A percentile compares a stretch with the other conserved stretches of the same genome.
phyloP scores from a whole-genome alignment of 2,113 vertebrate genomes.

The Pao palembangensis region DNA sequence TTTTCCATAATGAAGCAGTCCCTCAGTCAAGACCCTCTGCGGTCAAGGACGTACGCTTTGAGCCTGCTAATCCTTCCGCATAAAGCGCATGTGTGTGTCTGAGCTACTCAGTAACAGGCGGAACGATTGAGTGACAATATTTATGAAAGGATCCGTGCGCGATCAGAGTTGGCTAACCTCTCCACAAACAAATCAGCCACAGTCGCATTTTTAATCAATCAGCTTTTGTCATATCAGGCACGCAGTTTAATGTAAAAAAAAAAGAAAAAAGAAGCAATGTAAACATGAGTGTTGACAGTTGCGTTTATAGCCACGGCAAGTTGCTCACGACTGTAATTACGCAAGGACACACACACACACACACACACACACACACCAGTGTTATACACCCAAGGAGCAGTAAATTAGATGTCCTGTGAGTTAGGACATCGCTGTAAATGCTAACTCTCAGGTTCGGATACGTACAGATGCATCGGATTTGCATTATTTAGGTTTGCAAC shows the following conservation, averaged over 20 bases:
- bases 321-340: slow-evolving; percentile 25
- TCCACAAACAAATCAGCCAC: slow-evolving; percentile 1
- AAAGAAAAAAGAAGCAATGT: slow-evolving; percentile 3
- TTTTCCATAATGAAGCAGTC: slow-evolving; percentile 43
- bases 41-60: slow-evolving; percentile 45
- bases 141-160: too few relatives aligned
- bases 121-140: too few relatives aligned
- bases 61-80: slow-evolving; percentile 29
- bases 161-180: slow-evolving; percentile 11
- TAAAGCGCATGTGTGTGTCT: slow-evolving; percentile 7
- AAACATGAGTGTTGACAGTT: slow-evolving; percentile 37
- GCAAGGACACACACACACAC: not conserved
- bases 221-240: slow-evolving; percentile 26
- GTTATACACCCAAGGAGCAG: not conserved
- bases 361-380: too few relatives aligned
- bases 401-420: too few relatives aligned
- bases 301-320: slow-evolving; percentile 18
- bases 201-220: slow-evolving; percentile 17
- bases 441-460: not conserved
- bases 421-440: too few relatives aligned
- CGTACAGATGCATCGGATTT: too few relatives aligned
- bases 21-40: slow-evolving; percentile 38
- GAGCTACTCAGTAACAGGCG: too few relatives aligned
- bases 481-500: not conserved
- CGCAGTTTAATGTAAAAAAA: slow-evolving; percentile 23